These are phyloP conservation scores for Taxidea taxus DNA, from an alignment of 2,113 vertebrate genomes.

Conservation along the genomic window DNA sequence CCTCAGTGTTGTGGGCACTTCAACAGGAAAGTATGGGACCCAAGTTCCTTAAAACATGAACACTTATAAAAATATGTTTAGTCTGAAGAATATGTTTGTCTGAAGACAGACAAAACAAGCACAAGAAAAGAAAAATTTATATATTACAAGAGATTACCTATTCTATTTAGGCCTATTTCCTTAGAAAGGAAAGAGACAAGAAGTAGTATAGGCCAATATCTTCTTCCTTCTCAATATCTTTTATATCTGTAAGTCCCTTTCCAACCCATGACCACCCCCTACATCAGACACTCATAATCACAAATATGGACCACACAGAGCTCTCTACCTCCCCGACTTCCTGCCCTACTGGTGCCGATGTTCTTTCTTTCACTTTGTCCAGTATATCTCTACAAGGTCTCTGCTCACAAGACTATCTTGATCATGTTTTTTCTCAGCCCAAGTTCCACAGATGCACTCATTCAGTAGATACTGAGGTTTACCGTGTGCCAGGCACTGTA, in stretches of 20 bases:
- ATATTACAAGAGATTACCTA: background rate
- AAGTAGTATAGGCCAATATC: background rate
- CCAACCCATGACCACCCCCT: background rate
- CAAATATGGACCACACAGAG: background rate
- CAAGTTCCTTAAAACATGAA: background rate
- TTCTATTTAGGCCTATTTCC: background rate
- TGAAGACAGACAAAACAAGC: background rate
- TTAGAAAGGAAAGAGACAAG: background rate
- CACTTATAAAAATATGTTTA: background rate
- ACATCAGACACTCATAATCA: background rate
- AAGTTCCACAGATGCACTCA: background rate
- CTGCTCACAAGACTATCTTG: background rate
- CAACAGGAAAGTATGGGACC: background rate
- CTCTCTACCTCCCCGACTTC: accelerated
- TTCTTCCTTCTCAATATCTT: background rate
- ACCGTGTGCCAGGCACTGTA: background rate
- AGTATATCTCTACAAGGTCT: background rate
- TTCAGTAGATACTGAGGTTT: background rate
- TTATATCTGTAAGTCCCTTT: background rate
- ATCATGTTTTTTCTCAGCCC: background rate
- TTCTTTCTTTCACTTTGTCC: background rate
- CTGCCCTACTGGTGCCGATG: accelerated
- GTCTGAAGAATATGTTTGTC: too few relatives aligned
- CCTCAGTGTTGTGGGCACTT: background rate
- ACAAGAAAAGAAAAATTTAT: background rate